A percentile compares a stretch with the other conserved stretches of the same genome.
These are phyloP conservation scores for Oreochromis aureus DNA, from an alignment of 2,113 vertebrate species.

Conservation along the genomic window DNA sequence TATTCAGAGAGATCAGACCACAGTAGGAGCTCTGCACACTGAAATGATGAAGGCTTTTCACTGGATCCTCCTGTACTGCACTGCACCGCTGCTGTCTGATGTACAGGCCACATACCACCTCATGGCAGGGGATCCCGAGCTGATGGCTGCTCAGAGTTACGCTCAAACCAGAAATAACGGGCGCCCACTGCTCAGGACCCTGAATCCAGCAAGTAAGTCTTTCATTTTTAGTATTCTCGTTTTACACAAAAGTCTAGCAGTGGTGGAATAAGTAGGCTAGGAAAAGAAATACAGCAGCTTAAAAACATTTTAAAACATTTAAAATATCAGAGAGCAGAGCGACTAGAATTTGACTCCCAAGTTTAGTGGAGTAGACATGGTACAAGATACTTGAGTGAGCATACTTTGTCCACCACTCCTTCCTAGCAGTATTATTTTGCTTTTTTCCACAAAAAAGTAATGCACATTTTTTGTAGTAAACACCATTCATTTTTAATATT, in stretches of 20 bases:
- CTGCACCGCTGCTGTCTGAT: conserved; percentile 51
- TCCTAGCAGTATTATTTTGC: background rate
- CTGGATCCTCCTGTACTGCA: conserved; percentile 48
- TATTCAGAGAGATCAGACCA: background rate
- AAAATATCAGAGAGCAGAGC: background rate
- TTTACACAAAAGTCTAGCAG: background rate
- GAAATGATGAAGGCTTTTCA: conserved; percentile 58
- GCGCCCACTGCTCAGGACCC: conserved; percentile 44
- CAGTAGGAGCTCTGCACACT: background rate
- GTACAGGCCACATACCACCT: conserved; percentile 56
- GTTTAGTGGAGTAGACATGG: background rate
- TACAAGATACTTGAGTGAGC: background rate
- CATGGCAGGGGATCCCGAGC: conserved; percentile 24
- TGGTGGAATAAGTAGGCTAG: background rate
- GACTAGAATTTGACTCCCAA: background rate
- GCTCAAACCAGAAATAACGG: conserved; percentile 56
- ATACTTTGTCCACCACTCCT: background rate
- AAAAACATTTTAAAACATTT: background rate
- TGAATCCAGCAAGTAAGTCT: conserved; percentile 63
- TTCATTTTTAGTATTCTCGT: background rate
- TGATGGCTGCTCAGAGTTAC: conserved; percentile 55
- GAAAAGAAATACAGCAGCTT: background rate
- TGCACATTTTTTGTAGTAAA: background rate
- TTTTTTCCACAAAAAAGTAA: background rate
- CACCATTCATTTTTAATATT: background rate